A percentile compares a stretch with the other conserved stretches of the same genome.
phyloP scores from a whole-genome alignment of 2,113 vertebrate species.

The Callaeas wilsoni region DNA sequence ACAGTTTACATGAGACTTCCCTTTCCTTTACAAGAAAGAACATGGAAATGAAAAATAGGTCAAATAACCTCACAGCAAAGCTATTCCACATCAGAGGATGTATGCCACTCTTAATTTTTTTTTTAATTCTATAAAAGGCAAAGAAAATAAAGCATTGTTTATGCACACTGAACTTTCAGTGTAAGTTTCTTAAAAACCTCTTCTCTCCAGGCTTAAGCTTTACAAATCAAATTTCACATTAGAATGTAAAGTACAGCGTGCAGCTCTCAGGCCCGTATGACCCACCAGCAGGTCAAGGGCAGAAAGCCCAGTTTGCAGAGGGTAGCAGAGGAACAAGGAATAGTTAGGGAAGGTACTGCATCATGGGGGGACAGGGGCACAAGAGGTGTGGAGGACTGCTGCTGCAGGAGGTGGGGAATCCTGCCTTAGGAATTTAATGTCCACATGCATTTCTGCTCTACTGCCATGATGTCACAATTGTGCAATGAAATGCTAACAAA shows the following conservation, averaged over 20 bases:
- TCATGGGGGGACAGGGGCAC: fast-evolving
- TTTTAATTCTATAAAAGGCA: neutral
- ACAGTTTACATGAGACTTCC: neutral
- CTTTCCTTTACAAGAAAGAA: neutral
- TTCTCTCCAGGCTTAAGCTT: neutral
- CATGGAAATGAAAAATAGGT: neutral
- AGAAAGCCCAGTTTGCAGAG: neutral
- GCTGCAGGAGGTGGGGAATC: neutral
- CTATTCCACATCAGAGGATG: neutral
- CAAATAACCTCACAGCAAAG: neutral
- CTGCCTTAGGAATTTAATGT: neutral
- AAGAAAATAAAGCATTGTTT: neutral
- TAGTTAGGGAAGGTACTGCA: neutral
- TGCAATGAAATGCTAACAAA: neutral
- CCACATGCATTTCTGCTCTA: neutral
- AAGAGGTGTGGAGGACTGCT: neutral
- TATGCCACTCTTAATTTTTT: neutral
- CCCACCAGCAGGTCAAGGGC: neutral
- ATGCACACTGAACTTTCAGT: neutral
- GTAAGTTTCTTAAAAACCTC: neutral
- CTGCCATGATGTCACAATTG: neutral
- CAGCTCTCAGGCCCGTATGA: neutral
- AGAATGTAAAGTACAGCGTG: fast-evolving
- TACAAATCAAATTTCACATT: neutral
- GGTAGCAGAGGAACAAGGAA: neutral